Percentiles rank a stretch among this genome's conserved stretches.
These are phyloP conservation scores for Ypsolopha scabrella DNA, from an alignment of 2,888 invertebrate genomes.

Conservation along the genomic window DNA sequence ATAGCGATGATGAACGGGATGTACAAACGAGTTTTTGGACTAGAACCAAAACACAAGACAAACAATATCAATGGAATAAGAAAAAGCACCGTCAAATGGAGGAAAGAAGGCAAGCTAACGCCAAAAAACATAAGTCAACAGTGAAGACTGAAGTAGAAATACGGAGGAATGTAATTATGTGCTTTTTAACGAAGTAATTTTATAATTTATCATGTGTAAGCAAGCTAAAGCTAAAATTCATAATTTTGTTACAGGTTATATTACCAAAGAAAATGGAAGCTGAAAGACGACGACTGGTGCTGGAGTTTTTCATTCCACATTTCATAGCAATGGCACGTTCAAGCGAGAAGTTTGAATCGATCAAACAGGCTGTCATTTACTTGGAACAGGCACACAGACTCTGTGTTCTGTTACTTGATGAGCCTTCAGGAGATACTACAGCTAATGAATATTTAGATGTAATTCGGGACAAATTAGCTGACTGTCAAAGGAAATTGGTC, in stretches of 20 bases:
- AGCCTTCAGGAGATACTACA: constrained; percentile 63
- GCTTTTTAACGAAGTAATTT: not conserved
- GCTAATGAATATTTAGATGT: constrained; percentile 66
- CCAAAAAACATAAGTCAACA: constrained; percentile 35
- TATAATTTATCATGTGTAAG: too few species aligned
- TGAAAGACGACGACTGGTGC: constrained; percentile 71
- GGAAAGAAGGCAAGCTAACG: constrained; percentile 32
- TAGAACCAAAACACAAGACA: constrained; percentile 59
- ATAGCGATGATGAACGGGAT: constrained; percentile 42
- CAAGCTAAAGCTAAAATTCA: not conserved
- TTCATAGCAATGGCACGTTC: constrained; percentile 78
- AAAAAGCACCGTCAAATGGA: constrained; percentile 47
- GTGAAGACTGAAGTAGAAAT: constrained; percentile 56
- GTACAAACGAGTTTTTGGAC: constrained; percentile 47
- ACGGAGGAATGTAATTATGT: constrained; percentile 61
- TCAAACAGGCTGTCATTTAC: constrained; percentile 74
- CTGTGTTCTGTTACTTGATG: constrained; percentile 71
- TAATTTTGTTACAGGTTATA: constrained; percentile 40
- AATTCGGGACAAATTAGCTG: constrained; percentile 63
- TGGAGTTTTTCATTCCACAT: constrained; percentile 79
- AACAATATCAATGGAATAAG: constrained; percentile 61
- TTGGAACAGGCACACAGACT: constrained; percentile 78
- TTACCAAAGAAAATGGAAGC: constrained; percentile 63
- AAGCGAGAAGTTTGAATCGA: constrained; percentile 72
- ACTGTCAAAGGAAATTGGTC: constrained; percentile 52